phyloP scores from a whole-genome alignment of 2,113 vertebrate species.

The Riparia riparia region DNA sequence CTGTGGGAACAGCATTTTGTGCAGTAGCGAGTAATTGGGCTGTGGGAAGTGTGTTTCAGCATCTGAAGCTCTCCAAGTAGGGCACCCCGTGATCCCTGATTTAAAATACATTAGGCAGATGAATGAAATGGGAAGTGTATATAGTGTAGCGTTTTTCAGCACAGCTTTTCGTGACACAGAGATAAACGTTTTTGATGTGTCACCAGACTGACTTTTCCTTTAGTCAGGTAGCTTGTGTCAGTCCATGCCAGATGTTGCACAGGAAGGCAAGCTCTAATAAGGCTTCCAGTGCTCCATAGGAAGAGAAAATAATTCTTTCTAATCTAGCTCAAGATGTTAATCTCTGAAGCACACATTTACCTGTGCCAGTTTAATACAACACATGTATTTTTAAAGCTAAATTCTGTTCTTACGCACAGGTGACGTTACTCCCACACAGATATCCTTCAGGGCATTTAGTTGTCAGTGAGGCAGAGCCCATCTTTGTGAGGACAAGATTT shows the following conservation, averaged over 20 bases:
- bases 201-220: background rate
- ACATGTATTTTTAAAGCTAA: background rate
- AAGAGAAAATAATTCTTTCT: slow-evolving; percentile 2
- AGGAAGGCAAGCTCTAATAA: background rate
- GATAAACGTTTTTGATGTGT: background rate
- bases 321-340: background rate
- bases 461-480: background rate
- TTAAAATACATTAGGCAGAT: background rate
- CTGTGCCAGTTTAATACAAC: background rate
- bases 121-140: background rate
- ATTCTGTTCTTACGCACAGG: background rate
- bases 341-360: background rate
- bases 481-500: background rate
- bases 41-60: background rate
- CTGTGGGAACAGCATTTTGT: background rate
- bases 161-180: background rate
- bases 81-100: background rate
- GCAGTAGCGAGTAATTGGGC: background rate
- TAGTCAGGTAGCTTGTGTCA: background rate
- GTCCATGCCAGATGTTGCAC: background rate
- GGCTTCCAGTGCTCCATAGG: background rate
- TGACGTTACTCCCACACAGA: background rate
- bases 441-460: background rate
- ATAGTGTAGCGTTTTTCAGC: background rate
- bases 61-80: background rate